A percentile compares a stretch with the other conserved stretches of the same genome.
Evolutionary conservation across 2,888 invertebrate species (phyloP).

Genomic region (Augiades crinisus): DNA sequence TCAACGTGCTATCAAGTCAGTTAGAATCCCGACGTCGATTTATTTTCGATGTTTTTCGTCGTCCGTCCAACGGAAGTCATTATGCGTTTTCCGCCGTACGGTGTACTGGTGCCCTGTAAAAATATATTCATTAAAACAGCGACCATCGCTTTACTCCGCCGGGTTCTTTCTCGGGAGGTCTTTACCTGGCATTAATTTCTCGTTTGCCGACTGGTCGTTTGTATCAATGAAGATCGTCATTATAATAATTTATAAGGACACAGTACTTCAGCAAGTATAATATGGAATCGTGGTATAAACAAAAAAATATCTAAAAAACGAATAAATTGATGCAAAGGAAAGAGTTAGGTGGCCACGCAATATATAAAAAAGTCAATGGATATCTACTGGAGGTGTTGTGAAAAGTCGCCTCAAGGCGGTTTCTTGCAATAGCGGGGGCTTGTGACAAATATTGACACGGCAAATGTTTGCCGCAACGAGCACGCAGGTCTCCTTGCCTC

Average conservation of each 20-base stretch:
- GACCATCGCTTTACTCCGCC: constrained; percentile 50
- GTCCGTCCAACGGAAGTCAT: constrained; percentile 71
- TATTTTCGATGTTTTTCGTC: constrained; percentile 68
- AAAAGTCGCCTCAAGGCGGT: constrained; percentile 39
- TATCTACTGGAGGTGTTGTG: constrained; percentile 1
- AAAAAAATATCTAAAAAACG: too few species aligned
- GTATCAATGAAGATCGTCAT: background rate
- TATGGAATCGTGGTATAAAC: too few species aligned
- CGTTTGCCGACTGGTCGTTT: background rate
- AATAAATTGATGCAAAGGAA: too few species aligned
- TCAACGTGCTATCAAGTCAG: constrained; percentile 32
- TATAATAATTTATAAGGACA: background rate
- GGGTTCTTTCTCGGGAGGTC: constrained; percentile 46
- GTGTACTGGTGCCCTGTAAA: constrained; percentile 63
- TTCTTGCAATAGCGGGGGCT: constrained; percentile 59
- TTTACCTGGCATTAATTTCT: constrained; percentile 36
- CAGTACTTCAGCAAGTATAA: too few species aligned
- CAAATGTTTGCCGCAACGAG: constrained; percentile 69
- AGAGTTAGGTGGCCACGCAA: too few species aligned
- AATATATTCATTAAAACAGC: constrained; percentile 75
- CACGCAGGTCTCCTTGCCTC: constrained; percentile 62
- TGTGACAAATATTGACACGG: constrained; percentile 69
- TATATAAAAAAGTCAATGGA: background rate
- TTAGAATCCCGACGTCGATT: constrained; percentile 44
- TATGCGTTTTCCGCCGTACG: constrained; percentile 74